A percentile compares a stretch with the other conserved stretches of the same genome.
phyloP scores from a whole-genome alignment of 2,888 invertebrate genomes.

The Luperina nickerlii region DNA sequence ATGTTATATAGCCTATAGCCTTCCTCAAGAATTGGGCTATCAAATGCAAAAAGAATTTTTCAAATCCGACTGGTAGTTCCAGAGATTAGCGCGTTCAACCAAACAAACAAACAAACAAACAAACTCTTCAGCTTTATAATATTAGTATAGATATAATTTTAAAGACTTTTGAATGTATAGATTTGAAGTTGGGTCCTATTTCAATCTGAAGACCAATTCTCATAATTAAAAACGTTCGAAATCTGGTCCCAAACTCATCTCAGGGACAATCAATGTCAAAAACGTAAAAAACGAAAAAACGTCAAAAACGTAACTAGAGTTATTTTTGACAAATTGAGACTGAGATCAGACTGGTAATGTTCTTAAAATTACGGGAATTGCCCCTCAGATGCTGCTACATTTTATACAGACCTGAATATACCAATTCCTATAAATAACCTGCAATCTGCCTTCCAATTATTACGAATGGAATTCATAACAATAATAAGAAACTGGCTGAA shows the following conservation, averaged over 20 bases:
- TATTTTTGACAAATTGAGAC: background rate
- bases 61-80: too few relatives aligned
- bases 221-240: background rate
- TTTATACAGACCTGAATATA: background rate
- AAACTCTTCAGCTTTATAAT: too few relatives aligned
- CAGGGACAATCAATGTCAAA: background rate
- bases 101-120: too few relatives aligned
- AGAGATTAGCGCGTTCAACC: too few relatives aligned
- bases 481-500: slow-evolving; percentile 22
- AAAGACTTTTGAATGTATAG: background rate
- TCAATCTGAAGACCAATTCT: background rate
- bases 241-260: background rate
- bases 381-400: background rate
- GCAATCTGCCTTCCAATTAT: slow-evolving; percentile 15
- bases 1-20: too few relatives aligned
- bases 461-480: slow-evolving; percentile 18
- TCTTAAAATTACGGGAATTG: background rate
- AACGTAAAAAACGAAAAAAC: too few relatives aligned
- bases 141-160: too few relatives aligned
- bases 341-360: too few relatives aligned
- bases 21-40: too few relatives aligned
- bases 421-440: slow-evolving; percentile 9
- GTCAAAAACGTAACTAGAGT: too few relatives aligned
- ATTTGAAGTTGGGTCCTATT: background rate
- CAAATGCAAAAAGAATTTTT: too few relatives aligned